Base-by-base conservation (phyloP, 2,113 vertebrate species). In the Pedetes capensis region DNA sequence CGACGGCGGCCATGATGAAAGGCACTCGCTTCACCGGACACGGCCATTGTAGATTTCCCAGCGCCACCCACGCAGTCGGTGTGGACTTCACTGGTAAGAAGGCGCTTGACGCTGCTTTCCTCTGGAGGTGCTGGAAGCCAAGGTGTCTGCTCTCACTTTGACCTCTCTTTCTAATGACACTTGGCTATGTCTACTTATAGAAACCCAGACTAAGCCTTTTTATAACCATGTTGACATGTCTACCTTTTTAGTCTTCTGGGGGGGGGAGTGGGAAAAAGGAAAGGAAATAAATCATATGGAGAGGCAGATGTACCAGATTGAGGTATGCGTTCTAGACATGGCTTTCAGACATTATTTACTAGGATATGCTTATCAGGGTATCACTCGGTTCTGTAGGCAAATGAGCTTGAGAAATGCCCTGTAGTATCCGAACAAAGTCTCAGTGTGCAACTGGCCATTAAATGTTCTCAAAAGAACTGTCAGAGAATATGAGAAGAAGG, bases 1-100 rank as follows among this genome's bases (percentile, higher is more conserved):
- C 98, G 1, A 89, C 16, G 80, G 89, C 97, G 86, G 96, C 95
- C 76, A 97, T 99, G 94, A 96, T 96, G 63, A 99, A 98, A 98
- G 99, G 99, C 69, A 97, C 98, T 61, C 98, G 98, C 96, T 99
- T 99, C 94, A 89, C 98, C 20, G 99, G 99, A 92, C 98, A 98
- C 78, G 98, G 99, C 25, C 99, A 99, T 96, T 99, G 98, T 94
- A 98, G 95, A 94, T 99, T 99, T 34, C 97, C 99, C 20, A 98
- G 97, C 97, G 98, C 99, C 42, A 97, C 97, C 27, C 97, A 99
- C 32, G 99, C 99, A 0, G 17, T 97, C 83, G 99, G 99, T 87
- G 98, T 98, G 1, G 99, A 99, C 96, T 99, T 99, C 93, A 99
- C 99, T 94, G 99, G 99, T 99, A 98, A 98, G 97, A n/a, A n/a